phyloP scores from a whole-genome alignment of 2,113 vertebrate genomes.

The Vidua macroura region DNA sequence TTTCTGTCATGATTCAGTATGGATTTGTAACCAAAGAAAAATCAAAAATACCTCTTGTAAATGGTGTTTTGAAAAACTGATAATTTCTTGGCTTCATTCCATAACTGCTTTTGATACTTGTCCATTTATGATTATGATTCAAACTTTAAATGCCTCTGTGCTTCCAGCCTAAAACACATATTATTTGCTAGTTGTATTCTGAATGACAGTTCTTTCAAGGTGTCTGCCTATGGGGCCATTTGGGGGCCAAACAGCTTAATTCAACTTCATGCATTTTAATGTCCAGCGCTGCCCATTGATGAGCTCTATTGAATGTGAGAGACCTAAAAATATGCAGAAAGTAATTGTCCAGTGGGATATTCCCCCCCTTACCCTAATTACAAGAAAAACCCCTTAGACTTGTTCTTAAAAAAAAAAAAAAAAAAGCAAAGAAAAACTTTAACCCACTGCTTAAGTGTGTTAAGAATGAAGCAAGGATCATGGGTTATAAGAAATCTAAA shows the following conservation, averaged over 20 bases:
- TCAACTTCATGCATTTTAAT: not conserved
- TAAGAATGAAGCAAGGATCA: not conserved
- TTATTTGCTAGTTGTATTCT: not conserved
- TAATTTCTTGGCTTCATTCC: conserved; percentile 54
- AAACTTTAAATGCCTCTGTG: not conserved
- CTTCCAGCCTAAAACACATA: not conserved
- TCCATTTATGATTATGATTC: not conserved
- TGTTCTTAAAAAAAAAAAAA: not conserved
- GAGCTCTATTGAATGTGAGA: not conserved
- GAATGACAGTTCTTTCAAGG: not conserved
- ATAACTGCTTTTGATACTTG: not conserved
- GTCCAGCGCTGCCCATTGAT: not conserved
- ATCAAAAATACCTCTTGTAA: conserved; percentile 19
- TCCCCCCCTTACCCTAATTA: not conserved
- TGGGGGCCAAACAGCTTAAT: not conserved
- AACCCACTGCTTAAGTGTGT: not conserved
- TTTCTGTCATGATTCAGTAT: not conserved
- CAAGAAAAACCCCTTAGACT: not conserved
- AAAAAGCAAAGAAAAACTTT: not conserved
- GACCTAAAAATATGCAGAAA: not conserved
- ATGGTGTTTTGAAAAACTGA: conserved; percentile 37
- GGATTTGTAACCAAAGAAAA: not conserved
- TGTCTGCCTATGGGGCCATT: not conserved
- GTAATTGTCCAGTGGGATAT: not conserved
- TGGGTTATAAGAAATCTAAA: not conserved